Percentiles rank a stretch among this genome's conserved stretches.
Conservation (phyloP, 2,113 vertebrate species). For the Phoxinus phoxinus region DNA sequence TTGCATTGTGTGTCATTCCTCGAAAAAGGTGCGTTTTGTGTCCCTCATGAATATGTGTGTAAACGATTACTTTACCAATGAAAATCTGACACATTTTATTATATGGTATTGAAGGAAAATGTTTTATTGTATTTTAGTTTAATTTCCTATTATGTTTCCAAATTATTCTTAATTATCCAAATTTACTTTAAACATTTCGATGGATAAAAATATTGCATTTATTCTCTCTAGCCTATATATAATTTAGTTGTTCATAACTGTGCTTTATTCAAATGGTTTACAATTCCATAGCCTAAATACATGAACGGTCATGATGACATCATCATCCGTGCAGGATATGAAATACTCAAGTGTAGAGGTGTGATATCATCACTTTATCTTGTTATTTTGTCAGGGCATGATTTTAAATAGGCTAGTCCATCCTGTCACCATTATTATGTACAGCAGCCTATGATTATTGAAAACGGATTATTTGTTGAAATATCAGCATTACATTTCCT, state of each 20-base stretch:
- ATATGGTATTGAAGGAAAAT: background rate
- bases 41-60: background rate
- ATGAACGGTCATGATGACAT: background rate
- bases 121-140: background rate
- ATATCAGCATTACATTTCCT: background rate
- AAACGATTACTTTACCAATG: background rate
- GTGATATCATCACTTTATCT: background rate
- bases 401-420: background rate
- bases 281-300: background rate
- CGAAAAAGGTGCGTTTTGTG: slow-evolving; percentile 8
- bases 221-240: background rate
- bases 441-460: background rate
- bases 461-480: background rate
- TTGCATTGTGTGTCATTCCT: background rate
- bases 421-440: background rate
- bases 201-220: background rate
- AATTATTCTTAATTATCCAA: background rate
- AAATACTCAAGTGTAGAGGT: background rate
- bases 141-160: background rate
- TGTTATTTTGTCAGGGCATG: background rate
- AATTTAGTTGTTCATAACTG: background rate
- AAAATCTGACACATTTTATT: background rate
- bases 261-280: background rate
- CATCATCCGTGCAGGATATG: background rate
- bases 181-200: background rate